phyloP scores from a whole-genome alignment of 2,888 invertebrate genomes.

The Cheilosia impressa region DNA sequence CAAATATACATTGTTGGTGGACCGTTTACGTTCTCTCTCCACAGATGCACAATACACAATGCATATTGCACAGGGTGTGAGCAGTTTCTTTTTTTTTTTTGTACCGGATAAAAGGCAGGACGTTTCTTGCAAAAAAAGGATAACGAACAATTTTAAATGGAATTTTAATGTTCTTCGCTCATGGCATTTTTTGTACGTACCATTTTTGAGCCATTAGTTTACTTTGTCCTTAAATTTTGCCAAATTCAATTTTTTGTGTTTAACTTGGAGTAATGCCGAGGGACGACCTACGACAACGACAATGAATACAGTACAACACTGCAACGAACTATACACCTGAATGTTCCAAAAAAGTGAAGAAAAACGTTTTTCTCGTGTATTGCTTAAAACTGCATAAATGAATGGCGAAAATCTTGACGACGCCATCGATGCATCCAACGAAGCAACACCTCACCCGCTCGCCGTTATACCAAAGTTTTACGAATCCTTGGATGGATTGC shows the following conservation, averaged over 20 bases:
- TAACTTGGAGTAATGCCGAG: background rate
- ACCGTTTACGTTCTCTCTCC: constrained; percentile 51
- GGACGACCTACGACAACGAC: background rate
- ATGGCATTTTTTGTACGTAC: constrained; percentile 39
- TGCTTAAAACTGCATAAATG: constrained; percentile 44
- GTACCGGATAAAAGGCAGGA: background rate
- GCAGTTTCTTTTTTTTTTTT: constrained; percentile 16
- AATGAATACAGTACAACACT: constrained; percentile 1
- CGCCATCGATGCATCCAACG: constrained; percentile 38
- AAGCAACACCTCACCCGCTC: constrained; percentile 36
- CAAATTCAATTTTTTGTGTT: constrained; percentile 8
- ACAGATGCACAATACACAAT: constrained; percentile 34
- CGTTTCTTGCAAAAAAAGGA: constrained; percentile 39
- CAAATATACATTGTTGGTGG: constrained; percentile 31
- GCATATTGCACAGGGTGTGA: constrained; percentile 21
- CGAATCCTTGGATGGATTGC: constrained; percentile 68
- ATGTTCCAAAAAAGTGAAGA: background rate
- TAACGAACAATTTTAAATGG: constrained; percentile 70
- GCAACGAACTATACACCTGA: background rate
- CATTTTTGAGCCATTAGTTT: constrained; percentile 67
- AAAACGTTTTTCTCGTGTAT: constrained; percentile 12
- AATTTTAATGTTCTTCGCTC: constrained; percentile 69
- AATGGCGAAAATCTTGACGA: constrained; percentile 44
- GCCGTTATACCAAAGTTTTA: constrained; percentile 60
- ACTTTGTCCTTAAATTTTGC: constrained; percentile 61